These are phyloP conservation scores for Nomada ferruginata DNA, from an alignment of 2,888 invertebrate species.

Conservation along the genomic window DNA sequence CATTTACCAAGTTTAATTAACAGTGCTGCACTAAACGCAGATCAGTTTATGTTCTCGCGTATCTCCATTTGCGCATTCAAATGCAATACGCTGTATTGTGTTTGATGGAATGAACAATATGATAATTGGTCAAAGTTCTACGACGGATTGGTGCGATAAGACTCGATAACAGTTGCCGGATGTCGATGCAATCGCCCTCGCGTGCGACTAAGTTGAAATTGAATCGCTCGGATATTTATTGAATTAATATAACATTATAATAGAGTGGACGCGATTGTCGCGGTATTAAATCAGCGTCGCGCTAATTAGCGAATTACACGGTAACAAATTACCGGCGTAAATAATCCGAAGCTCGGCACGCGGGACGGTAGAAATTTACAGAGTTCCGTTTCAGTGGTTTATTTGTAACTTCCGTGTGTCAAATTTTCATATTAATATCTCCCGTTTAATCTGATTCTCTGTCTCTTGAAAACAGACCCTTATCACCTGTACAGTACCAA, in stretches of 20 bases:
- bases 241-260: background rate
- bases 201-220: background rate
- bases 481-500: background rate
- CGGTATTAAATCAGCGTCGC: slow-evolving; percentile 13
- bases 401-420: background rate
- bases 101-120: background rate
- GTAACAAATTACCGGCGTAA: slow-evolving; percentile 14
- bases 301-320: slow-evolving; percentile 34
- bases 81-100: too few species aligned
- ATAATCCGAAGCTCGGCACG: slow-evolving; percentile 4
- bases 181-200: background rate
- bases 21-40: too few species aligned
- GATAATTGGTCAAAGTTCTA: background rate
- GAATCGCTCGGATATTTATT: slow-evolving; percentile 5
- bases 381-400: background rate
- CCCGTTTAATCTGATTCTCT: slow-evolving; percentile 13
- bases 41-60: too few species aligned
- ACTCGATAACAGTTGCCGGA: too few species aligned
- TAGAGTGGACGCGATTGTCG: slow-evolving; percentile 10
- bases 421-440: slow-evolving; percentile 5
- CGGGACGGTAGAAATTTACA: background rate
- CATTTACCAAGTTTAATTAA: slow-evolving; percentile 5
- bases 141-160: too few species aligned
- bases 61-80: too few species aligned
- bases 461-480: background rate